phyloP scores from a whole-genome alignment of 2,888 invertebrate species.

The Apoderus coryli region DNA sequence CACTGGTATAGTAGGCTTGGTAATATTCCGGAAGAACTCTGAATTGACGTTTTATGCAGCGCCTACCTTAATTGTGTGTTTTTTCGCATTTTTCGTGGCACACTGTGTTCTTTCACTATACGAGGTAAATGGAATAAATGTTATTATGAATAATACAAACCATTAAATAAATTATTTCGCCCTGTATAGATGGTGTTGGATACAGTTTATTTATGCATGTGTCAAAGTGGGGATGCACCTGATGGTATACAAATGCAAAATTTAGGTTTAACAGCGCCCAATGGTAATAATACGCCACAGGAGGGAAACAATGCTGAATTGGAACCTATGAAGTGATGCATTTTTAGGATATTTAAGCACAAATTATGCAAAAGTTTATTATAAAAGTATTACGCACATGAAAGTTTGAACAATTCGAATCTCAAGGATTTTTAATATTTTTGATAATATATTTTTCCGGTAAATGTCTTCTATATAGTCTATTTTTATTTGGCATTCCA shows the following conservation, averaged over 20 bases:
- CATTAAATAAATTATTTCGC: conserved; percentile 1
- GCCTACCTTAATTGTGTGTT: conserved; percentile 69
- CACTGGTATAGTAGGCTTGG: conserved; percentile 63
- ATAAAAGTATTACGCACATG: too few relatives aligned
- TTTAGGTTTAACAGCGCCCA: conserved; percentile 55
- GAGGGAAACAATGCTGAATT: conserved; percentile 33
- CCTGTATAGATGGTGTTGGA: conserved; percentile 78
- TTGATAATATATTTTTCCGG: too few relatives aligned
- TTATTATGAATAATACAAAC: not conserved
- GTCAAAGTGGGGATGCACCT: conserved; percentile 77
- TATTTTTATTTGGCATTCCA: too few relatives aligned
- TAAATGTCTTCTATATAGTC: too few relatives aligned
- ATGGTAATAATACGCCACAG: conserved; percentile 19
- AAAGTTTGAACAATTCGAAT: too few relatives aligned
- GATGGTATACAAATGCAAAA: conserved; percentile 73
- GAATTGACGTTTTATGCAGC: conserved; percentile 72
- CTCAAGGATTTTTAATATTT: too few relatives aligned
- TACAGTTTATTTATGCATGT: conserved; percentile 84
- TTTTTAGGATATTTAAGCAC: too few relatives aligned
- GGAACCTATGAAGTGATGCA: conserved; percentile 33
- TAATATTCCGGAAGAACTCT: conserved; percentile 57
- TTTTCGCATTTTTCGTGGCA: conserved; percentile 84
- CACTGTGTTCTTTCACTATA: conserved; percentile 87
- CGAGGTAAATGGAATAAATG: conserved; percentile 46
- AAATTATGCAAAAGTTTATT: too few relatives aligned